Conservation (phyloP, 2,888 invertebrate genomes). For the Ophonus ardosiacus region DNA sequence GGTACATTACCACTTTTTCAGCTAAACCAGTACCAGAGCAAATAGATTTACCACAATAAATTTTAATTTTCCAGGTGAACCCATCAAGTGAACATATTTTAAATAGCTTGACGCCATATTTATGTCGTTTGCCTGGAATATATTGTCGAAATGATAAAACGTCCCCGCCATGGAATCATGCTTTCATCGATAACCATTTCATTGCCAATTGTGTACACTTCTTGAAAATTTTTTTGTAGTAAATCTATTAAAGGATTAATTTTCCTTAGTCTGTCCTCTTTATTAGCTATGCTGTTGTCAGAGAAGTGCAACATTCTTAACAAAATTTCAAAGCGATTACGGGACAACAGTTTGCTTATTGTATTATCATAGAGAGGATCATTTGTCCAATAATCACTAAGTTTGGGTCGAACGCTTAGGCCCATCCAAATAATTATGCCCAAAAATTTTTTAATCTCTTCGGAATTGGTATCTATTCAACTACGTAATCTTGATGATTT, state of each 20-base stretch:
- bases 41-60: not conserved
- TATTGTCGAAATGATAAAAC: conserved; percentile 3
- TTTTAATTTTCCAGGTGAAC: not conserved
- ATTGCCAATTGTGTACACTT: not conserved
- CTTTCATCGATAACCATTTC: not conserved
- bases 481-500: not conserved
- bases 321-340: conserved; percentile 27
- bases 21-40: not conserved
- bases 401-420: conserved; percentile 42
- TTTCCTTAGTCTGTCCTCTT: not conserved
- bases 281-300: not conserved
- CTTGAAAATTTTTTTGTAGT: not conserved
- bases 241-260: not conserved
- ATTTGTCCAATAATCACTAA: conserved; percentile 50
- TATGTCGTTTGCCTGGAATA: conserved; percentile 10
- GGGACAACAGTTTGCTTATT: conserved; percentile 26
- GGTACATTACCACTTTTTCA: not conserved
- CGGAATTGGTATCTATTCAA: not conserved
- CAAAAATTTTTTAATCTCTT: conserved; percentile 30
- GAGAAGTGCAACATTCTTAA: conserved; percentile 17
- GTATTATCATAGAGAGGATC: conserved; percentile 40
- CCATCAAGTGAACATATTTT: conserved; percentile 1
- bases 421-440: conserved; percentile 26
- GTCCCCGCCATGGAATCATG: not conserved
- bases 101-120: conserved; percentile 12